These are phyloP conservation scores for Ondatra zibethicus DNA, from an alignment of 2,113 vertebrate species.

Conservation along the genomic window DNA sequence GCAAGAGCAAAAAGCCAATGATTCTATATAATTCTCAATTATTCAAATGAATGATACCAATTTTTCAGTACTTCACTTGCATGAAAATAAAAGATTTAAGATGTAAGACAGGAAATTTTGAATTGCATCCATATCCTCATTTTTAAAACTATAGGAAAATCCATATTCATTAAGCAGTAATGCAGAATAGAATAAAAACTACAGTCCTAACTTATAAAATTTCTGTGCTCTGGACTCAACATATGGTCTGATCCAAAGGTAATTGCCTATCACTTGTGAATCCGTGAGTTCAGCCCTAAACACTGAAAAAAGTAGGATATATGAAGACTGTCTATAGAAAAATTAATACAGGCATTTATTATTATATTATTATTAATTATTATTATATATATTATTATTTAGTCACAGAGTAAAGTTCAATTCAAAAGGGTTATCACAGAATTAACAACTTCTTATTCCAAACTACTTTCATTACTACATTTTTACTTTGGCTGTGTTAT, in stretches of 20 bases:
- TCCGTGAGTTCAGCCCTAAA: background rate
- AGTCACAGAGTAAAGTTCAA: background rate
- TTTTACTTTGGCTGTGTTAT: background rate
- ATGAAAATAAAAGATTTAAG: background rate
- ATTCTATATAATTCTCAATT: background rate
- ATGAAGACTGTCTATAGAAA: background rate
- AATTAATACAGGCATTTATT: background rate
- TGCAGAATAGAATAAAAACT: background rate
- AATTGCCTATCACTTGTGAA: background rate
- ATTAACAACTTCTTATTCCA: background rate
- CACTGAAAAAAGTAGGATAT: background rate
- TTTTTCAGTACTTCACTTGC: background rate
- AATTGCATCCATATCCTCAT: background rate
- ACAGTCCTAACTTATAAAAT: background rate
- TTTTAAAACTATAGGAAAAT: background rate
- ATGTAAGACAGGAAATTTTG: background rate
- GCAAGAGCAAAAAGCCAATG: fast-evolving
- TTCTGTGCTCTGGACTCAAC: background rate
- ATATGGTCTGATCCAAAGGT: background rate
- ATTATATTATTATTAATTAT: too few relatives aligned
- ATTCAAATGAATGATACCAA: background rate
- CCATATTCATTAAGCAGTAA: background rate
- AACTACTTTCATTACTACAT: background rate
- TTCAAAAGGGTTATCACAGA: background rate
- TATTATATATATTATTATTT: too few relatives aligned